Conservation (phyloP, 2,797 vertebrate species). For the Hemitrygon akajei region DNA sequence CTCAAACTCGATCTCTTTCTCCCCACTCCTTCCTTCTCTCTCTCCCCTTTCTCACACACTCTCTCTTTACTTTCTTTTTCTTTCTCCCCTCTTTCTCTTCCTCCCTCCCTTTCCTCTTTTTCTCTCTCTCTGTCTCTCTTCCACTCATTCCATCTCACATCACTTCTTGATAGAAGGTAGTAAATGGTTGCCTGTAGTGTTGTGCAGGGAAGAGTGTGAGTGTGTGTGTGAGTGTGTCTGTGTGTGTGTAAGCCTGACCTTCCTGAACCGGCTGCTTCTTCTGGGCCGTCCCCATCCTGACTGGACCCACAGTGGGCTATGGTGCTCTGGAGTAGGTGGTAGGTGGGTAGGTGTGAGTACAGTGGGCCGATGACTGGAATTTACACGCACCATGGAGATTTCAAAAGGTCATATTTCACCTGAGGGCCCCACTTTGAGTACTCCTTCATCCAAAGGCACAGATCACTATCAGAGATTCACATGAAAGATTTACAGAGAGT, state of each 20-base stretch:
- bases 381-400: neutral
- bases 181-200: no score
- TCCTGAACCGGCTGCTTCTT: neutral
- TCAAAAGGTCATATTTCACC: neutral
- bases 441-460: neutral
- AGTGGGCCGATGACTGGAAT: neutral
- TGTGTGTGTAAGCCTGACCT: neutral
- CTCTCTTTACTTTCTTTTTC: no score
- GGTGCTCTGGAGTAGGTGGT: neutral
- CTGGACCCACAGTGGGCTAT: neutral
- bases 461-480: slow-evolving; percentile 20
- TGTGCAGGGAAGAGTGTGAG: no score
- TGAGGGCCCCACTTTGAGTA: neutral
- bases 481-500: slow-evolving; percentile 17
- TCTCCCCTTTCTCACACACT: no score
- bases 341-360: neutral
- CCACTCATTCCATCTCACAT: no score
- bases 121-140: no score
- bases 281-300: neutral
- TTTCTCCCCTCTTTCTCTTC: no score
- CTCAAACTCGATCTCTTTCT: no score
- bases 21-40: no score
- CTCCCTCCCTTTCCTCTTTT: no score
- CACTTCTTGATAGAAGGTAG: no score
- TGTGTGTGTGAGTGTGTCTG: no score